Evolutionary conservation across 1,140 invertebrate species (phyloP).

Genomic region (Alviniconcha marisindica): DNA sequence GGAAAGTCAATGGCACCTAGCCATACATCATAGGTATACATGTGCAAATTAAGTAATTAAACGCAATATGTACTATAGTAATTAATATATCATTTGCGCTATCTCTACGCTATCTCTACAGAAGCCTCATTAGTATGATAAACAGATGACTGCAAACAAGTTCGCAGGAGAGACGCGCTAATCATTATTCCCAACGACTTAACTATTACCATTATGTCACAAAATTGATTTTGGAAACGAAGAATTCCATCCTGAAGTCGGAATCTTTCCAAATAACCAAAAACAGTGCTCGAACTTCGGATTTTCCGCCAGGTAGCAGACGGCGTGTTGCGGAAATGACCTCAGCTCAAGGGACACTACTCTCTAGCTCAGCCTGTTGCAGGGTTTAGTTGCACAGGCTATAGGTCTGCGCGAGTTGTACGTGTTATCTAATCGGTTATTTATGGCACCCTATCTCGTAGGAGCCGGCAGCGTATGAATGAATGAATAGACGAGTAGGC

Average conservation of each 20-base stretch:
- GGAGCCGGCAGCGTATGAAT: too few relatives aligned
- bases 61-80: neutral
- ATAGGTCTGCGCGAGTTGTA: too few relatives aligned
- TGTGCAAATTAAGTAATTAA: neutral
- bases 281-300: neutral
- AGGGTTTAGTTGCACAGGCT: too few relatives aligned
- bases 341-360: neutral
- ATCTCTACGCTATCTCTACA: neutral
- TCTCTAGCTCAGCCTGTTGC: too few relatives aligned
- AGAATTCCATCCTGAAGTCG: neutral
- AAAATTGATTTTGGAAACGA: neutral
- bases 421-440: too few relatives aligned
- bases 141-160: neutral
- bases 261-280: neutral
- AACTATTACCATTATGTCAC: neutral
- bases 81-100: neutral
- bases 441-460: too few relatives aligned
- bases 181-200: neutral
- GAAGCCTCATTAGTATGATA: constrained; percentile 19
- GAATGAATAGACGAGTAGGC: too few relatives aligned
- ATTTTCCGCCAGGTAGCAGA: constrained; percentile 6
- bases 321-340: constrained; percentile 6
- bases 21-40: neutral
- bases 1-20: neutral
- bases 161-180: neutral